Evolutionary conservation across 2,113 vertebrate species (phyloP).

Genomic region (Perca fluviatilis): DNA sequence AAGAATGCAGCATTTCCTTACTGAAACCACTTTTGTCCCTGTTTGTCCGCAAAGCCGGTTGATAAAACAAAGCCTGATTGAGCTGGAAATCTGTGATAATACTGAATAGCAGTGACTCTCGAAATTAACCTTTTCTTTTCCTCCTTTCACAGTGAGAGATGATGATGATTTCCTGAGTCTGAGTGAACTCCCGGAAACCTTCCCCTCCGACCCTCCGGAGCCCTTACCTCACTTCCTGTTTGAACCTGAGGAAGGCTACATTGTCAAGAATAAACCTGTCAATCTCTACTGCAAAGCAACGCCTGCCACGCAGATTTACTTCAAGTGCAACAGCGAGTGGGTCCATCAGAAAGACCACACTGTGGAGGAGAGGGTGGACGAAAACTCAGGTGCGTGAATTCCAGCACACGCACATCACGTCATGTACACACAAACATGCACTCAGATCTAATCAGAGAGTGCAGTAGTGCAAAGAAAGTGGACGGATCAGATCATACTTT

Average conservation of each 20-base stretch:
- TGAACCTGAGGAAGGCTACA: slow-evolving; percentile 96
- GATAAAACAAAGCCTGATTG: slow-evolving; percentile 17
- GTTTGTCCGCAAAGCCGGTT: not conserved
- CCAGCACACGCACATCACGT: not conserved
- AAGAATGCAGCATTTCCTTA: slow-evolving; percentile 7
- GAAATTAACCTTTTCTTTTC: not conserved
- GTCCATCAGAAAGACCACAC: slow-evolving; percentile 98
- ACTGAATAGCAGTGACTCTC: not conserved
- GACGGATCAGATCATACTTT: not conserved
- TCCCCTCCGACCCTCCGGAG: slow-evolving; percentile 96
- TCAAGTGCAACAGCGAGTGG: slow-evolving; percentile 98
- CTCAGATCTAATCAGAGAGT: not conserved
- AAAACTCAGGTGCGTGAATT: slow-evolving; percentile 91
- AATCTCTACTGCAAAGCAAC: slow-evolving; percentile 97
- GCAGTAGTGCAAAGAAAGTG: not conserved
- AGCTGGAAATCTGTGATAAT: not conserved
- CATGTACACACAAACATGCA: not conserved
- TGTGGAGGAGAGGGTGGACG: slow-evolving; percentile 94
- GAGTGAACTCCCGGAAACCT: slow-evolving; percentile 96
- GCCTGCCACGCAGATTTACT: slow-evolving; percentile 97
- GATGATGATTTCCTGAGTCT: slow-evolving; percentile 96
- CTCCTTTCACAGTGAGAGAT: slow-evolving; percentile 76
- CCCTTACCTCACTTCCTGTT: slow-evolving; percentile 96
- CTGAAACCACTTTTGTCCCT: not conserved
- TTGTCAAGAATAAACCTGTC: slow-evolving; percentile 95